Evolutionary conservation across 1,140 invertebrate genomes (phyloP).

Genomic region (Scaptomyza graminum): DNA sequence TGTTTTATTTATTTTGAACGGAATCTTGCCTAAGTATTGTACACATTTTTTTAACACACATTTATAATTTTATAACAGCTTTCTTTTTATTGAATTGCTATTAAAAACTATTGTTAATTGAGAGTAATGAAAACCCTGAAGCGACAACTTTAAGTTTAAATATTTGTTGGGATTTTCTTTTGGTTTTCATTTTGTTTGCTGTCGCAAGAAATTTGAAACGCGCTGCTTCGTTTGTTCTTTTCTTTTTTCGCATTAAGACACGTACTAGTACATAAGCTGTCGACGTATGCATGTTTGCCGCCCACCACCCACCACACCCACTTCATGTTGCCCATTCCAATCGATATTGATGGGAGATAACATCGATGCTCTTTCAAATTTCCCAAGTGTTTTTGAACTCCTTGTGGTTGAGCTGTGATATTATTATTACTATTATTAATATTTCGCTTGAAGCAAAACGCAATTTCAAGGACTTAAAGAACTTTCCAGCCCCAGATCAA

Average conservation of each 20-base stretch:
- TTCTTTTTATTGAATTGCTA: no score
- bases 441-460: slow-evolving; percentile 41
- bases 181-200: slow-evolving; percentile 23
- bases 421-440: slow-evolving; percentile 53
- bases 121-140: not conserved
- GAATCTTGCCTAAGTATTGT: no score
- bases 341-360: slow-evolving; percentile 60
- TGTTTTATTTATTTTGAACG: no score
- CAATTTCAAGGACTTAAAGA: slow-evolving; percentile 41
- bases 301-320: not conserved
- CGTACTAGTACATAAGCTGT: slow-evolving; percentile 47
- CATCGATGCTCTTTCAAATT: slow-evolving; percentile 6
- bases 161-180: slow-evolving; percentile 47
- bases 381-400: slow-evolving; percentile 28
- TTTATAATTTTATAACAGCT: not conserved
- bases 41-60: not conserved
- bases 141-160: slow-evolving; percentile 29
- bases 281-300: slow-evolving; percentile 16
- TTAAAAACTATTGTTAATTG: no score
- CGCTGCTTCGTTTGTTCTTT: slow-evolving; percentile 22
- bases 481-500: slow-evolving; percentile 27
- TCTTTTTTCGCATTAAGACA: slow-evolving; percentile 52
- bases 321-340: slow-evolving; percentile 7
- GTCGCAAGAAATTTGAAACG: slow-evolving; percentile 46
- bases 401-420: slow-evolving; percentile 15